Percentiles rank a stretch among this genome's conserved stretches.
Evolutionary conservation across 2,113 vertebrate genomes (phyloP).

Genomic region (Pelmatolapia mariae): DNA sequence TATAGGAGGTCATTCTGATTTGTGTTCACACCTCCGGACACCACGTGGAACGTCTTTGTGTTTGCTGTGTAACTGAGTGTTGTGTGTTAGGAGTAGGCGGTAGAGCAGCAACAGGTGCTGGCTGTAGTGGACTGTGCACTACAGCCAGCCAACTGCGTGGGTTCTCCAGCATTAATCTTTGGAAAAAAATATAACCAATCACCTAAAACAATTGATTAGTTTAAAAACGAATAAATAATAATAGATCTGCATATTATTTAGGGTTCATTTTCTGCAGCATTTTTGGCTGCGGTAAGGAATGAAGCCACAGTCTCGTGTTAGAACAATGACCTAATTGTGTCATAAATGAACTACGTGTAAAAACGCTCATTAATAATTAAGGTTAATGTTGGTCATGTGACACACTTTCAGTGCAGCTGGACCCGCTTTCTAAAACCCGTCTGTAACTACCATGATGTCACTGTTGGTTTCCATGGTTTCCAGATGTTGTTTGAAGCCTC

Average conservation of each 20-base stretch:
- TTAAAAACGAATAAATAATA: fast-evolving
- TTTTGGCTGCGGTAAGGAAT: fast-evolving
- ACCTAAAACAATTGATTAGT: not conserved
- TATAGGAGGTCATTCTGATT: not conserved
- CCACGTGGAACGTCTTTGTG: not conserved
- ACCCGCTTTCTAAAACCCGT: not conserved
- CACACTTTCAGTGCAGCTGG: not conserved
- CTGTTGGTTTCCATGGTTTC: not conserved
- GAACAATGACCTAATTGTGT: fast-evolving
- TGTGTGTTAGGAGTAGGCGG: not conserved
- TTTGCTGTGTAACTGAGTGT: not conserved
- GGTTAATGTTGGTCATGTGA: not conserved
- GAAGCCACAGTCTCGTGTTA: not conserved
- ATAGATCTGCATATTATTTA: not conserved
- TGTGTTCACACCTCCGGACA: not conserved
- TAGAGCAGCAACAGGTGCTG: not conserved
- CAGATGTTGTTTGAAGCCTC: not conserved
- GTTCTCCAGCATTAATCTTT: not conserved
- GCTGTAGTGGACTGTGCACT: no score
- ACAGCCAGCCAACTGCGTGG: not conserved
- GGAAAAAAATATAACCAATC: fast-evolving
- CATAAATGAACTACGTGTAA: not conserved
- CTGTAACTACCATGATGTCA: not conserved
- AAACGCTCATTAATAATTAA: not conserved
- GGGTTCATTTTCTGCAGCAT: not conserved